Base-by-base conservation (phyloP, 2,113 vertebrate genomes). In the Cavia aperea region DNA sequence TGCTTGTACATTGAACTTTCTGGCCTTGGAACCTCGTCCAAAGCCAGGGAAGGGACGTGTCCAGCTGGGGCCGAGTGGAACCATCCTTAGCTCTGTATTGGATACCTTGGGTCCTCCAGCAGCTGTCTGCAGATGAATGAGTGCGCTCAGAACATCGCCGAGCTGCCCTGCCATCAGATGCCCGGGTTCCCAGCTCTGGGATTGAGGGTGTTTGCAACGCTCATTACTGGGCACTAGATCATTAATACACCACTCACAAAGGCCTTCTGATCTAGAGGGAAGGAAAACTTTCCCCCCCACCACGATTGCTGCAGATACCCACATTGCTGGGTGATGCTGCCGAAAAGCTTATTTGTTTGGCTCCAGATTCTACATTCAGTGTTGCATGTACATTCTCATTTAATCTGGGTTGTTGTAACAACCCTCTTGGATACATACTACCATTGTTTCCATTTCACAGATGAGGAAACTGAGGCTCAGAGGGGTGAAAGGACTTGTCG, bases 131-230 rank as follows among this genome's bases (percentile, higher is more conserved):
- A 26, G 73, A 26, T 18, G 24, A 39, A 39, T 4, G 36, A 11
- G 60, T 7, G 33, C 54, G 29, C 15, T 46, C 10, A 5, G 63
- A 21, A 11, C 23, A 2, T 2, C n/a, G 10, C 58, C 1, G 43
- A 58, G 72, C 70, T 43, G 77, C 43, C 36, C 36, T 3, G 31
- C 39, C n/a, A 26, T 12, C 18, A 36, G 13, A 49, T 3, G 29
- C 60, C 15, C 54, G n/a, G 6, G 0, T 43, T 36, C 18, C 31
- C 24, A 5, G 81, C 1, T 9, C 2, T 39, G 18, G 26, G 6
- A 1, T 1, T n/a, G n/a, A 46, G 56, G 13, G 7, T 1, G 14
- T 58, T 65, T n/a, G 1, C n/a, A 5, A 16, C 0, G 4, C 18
- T 51, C 60, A 11, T 15, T 23, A 1, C 1, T 5, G 9, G 56